Base-by-base conservation (phyloP, 2,888 invertebrate genomes). In the Noctua janthe region DNA sequence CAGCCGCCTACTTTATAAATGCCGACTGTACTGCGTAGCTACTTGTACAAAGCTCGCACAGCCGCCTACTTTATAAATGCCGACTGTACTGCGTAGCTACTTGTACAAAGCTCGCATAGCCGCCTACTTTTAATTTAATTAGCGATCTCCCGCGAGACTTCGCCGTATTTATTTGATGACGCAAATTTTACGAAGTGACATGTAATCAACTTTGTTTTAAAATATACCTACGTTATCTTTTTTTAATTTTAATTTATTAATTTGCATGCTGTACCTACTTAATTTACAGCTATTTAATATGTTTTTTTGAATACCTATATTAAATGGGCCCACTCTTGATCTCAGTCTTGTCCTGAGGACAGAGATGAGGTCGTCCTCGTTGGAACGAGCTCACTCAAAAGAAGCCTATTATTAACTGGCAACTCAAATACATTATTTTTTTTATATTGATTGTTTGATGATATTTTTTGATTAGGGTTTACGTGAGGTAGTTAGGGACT, bases 91-190 rank as follows among this genome's bases (percentile, higher is more conserved):
- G 35, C 35, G 20, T 39, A 66, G 39, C 10, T 10, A 39, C 10
- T 20, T 17, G 43, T 15, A 54, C 15, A 54, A 17, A 43, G 20
- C 35, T 43, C 62, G 15, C 43, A 43, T 43, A 43, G 23, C 35
- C 20, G 71, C 29, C 71, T 59, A 56, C 54, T 74, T 77, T 54
- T 69, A 84, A 81, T 74, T 51, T 72, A 29, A 81, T 72, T 81
- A 77, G 43, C 43, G 49, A 39, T 5, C 20, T 80, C 84, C 81
- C 84, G n/a, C 15, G 15, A 71, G 85, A 74, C 39, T 49, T 17
- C 35, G 20, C 17, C 51, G 62, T 43, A 43, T 59, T 54, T 66
- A 75, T 64, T 64, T 64, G 20, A 78, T 74, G 39, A 51, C 23
- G 54, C 49, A 54, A 66, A 49, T 64, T 72, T 66, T 49, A 76